Conservation (phyloP, 2,888 invertebrate species). For the Aleiodes leptofemur region DNA sequence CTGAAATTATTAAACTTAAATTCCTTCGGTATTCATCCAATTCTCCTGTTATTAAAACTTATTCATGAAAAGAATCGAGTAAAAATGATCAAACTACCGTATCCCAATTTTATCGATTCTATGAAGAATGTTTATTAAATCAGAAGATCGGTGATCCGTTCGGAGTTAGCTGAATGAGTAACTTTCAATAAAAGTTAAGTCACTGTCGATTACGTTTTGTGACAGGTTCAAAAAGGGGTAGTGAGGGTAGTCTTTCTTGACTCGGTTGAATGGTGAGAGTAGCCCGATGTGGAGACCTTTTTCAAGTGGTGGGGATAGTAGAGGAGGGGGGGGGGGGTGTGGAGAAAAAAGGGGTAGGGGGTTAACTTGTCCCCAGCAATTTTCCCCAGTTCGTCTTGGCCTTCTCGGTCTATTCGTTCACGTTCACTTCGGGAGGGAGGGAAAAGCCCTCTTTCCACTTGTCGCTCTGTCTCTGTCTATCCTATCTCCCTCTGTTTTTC, state of each 20-base stretch:
- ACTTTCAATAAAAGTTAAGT: conserved; percentile 46
- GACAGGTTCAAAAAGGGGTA: conserved; percentile 36
- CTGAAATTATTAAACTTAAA: too few species aligned
- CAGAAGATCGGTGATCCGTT: conserved; percentile 1
- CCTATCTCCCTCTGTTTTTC: conserved; percentile 1
- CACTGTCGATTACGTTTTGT: conserved; percentile 53
- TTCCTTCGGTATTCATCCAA: too few species aligned
- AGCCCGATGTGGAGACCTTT: conserved; percentile 4
- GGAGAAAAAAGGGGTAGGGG: background rate
- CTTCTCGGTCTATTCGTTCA: conserved; percentile 5
- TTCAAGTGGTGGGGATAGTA: background rate
- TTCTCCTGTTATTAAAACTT: too few species aligned
- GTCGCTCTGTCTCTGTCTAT: background rate
- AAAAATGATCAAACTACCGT: background rate
- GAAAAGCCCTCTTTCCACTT: background rate
- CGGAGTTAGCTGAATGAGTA: conserved; percentile 14
- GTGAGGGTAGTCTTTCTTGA: conserved; percentile 6
- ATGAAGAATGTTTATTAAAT: conserved; percentile 27
- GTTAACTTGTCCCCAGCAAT: conserved; percentile 20
- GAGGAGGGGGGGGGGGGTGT: conserved; percentile 27
- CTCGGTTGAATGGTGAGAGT: conserved; percentile 19
- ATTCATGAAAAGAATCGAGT: background rate
- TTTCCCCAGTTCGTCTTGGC: conserved; percentile 27
- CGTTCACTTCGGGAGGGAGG: background rate
- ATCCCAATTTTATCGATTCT: background rate